phyloP scores from a whole-genome alignment of 2,113 vertebrate genomes.

The Nibea coibor region DNA sequence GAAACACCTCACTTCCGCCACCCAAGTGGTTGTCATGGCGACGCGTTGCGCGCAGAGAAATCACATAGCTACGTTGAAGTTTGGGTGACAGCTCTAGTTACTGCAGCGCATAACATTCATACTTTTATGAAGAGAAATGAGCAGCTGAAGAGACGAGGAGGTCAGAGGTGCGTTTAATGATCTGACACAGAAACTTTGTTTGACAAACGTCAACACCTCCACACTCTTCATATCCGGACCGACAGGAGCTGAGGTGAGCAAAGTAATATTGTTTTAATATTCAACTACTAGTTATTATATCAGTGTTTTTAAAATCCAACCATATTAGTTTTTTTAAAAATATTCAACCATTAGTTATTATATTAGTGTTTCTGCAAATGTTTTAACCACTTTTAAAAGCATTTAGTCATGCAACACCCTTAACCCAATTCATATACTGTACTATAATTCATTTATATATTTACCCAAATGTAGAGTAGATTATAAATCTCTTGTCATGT shows the following conservation, averaged over 20 bases:
- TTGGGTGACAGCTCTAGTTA: not conserved
- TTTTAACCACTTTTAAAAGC: not conserved
- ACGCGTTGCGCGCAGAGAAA: slow-evolving; percentile 37
- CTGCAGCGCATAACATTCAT: not conserved
- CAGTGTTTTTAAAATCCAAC: too few species aligned
- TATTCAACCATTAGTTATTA: too few species aligned
- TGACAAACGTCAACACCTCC: too few species aligned
- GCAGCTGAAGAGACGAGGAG: not conserved
- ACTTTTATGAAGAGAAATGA: not conserved
- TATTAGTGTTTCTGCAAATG: too few species aligned
- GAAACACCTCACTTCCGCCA: slow-evolving; percentile 1
- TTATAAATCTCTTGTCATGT: not conserved
- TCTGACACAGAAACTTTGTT: not conserved
- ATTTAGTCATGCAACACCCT: too few species aligned
- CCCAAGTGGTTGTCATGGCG: slow-evolving; percentile 56
- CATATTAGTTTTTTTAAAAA: too few species aligned
- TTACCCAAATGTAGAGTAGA: not conserved
- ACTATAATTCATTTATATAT: not conserved
- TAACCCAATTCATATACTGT: not conserved
- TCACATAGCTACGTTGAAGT: not conserved
- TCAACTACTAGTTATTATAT: too few species aligned
- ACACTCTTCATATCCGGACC: not conserved
- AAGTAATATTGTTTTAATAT: not conserved
- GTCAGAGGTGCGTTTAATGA: too few species aligned
- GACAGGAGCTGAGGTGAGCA: not conserved